Base-by-base conservation (phyloP, 2,113 vertebrate genomes). In the Ramphastos sulfuratus region DNA sequence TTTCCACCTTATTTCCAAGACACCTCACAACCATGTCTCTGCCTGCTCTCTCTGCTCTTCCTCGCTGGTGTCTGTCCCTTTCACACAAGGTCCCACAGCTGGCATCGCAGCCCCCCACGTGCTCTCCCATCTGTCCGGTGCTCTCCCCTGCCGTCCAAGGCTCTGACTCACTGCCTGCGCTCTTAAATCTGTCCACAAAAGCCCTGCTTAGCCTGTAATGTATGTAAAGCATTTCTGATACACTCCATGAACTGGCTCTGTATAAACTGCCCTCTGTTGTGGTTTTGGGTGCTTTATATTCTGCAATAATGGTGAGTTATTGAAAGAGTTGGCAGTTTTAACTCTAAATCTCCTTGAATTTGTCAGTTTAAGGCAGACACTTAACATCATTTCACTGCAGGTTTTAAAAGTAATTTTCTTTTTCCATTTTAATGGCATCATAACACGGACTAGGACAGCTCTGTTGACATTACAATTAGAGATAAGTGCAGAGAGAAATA, bases 401-500 rank as follows among this genome's bases (percentile, higher is more conserved):
- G 35, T 95, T 95, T 96, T 92, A 76, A 94, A 96, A 95, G 83
- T 90, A 90, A 94, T 95, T 96, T 96, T 96, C 96, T 92, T 95
- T 94, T 89, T 83, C 70, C 69, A 85, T 94, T 94, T 92, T 93
- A 96, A 96, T 90, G 80, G 82, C 64, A 86, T 54, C 70, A 69
- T 94, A 94, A 94, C 87, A 65, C 67, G 75, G 64, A 58, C 90
- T 87, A 72, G 87, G 94, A 94, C 87, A 90, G 85, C 46, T 94
- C 94, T 94, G 93, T 93, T 96, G 96, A 95, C 93, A 69, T 96
- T 94, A 90, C 92, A 95, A 94, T 96, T 94, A 94, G 80, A 95
- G 93, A 93, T 94, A 94, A 96, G 92, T 92, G 63, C 82, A 70
- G 70, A 79, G 79, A 91, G 73, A 93, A 96, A 92, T 95, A 95